These are phyloP conservation scores for Myiopsitta monachus DNA, from an alignment of 2,113 vertebrate species.

Conservation along the genomic window DNA sequence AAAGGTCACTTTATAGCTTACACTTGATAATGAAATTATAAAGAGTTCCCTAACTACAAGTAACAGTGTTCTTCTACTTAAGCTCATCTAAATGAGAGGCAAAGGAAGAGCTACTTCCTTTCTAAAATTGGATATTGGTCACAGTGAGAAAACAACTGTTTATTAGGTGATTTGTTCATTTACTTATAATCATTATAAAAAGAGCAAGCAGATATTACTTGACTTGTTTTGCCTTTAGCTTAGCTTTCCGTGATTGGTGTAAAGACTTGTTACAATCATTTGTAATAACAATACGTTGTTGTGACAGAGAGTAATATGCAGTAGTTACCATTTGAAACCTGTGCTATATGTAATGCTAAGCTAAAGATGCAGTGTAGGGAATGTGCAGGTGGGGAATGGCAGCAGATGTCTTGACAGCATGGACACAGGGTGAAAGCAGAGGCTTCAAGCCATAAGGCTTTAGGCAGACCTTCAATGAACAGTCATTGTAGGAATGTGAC, in stretches of 20 bases:
- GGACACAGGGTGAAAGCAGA: neutral
- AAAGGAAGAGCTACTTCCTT: neutral
- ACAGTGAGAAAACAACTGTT: neutral
- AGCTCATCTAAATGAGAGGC: neutral
- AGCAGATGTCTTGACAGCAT: neutral
- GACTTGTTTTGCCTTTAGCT: neutral
- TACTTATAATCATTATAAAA: neutral
- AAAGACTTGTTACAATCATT: neutral
- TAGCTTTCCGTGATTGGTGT: neutral
- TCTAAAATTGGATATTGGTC: neutral
- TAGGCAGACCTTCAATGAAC: neutral
- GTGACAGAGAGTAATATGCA: neutral
- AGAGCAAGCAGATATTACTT: neutral
- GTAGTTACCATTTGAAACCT: neutral
- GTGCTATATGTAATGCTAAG: neutral
- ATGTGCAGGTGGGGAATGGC: neutral
- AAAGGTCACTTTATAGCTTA: neutral
- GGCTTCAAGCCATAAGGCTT: neutral
- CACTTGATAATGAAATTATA: neutral
- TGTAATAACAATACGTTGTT: neutral
- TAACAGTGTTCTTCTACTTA: neutral
- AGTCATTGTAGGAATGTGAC: neutral
- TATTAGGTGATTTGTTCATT: neutral
- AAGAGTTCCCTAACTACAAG: neutral
- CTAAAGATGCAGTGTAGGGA: neutral